phyloP scores from a whole-genome alignment of 2,113 vertebrate species.

The Petromus typicus region DNA sequence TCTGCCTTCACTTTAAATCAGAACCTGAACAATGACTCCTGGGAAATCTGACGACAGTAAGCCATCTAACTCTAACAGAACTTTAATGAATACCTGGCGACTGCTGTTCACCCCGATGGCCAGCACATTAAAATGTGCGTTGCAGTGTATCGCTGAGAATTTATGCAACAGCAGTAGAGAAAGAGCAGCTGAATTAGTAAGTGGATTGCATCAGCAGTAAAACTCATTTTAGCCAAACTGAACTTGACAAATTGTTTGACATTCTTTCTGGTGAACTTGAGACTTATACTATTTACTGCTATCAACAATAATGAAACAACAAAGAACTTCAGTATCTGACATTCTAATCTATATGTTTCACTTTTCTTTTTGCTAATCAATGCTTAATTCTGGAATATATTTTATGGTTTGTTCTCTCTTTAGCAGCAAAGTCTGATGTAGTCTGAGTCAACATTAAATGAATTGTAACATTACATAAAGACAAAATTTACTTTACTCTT shows the following conservation, averaged over 20 bases:
- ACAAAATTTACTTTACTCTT: constrained; percentile 18
- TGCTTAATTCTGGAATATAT: constrained; percentile 57
- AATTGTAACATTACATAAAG: neutral
- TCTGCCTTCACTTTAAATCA: constrained; percentile 40
- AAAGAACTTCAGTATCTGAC: constrained; percentile 52
- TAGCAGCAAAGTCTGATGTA: constrained; percentile 44
- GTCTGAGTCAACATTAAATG: constrained; percentile 51
- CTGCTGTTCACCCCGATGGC: constrained; percentile 62
- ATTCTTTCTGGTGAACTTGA: constrained; percentile 64
- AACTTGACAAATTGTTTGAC: constrained; percentile 67
- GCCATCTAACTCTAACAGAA: neutral
- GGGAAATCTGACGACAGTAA: neutral
- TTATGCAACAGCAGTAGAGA: constrained; percentile 40
- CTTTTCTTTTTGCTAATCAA: constrained; percentile 68
- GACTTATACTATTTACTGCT: constrained; percentile 73
- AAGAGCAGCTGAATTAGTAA: constrained; percentile 71
- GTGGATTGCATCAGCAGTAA: constrained; percentile 58
- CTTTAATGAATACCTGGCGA: neutral
- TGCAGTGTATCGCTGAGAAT: constrained; percentile 54
- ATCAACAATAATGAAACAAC: constrained; percentile 70
- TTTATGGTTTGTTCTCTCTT: constrained; percentile 61
- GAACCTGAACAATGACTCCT: neutral
- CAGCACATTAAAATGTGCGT: constrained; percentile 65
- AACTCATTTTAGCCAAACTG: constrained; percentile 57
- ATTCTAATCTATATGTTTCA: constrained; percentile 52